Base-by-base conservation (phyloP, 2,113 vertebrate species). In the Dipodomys stephensi region DNA sequence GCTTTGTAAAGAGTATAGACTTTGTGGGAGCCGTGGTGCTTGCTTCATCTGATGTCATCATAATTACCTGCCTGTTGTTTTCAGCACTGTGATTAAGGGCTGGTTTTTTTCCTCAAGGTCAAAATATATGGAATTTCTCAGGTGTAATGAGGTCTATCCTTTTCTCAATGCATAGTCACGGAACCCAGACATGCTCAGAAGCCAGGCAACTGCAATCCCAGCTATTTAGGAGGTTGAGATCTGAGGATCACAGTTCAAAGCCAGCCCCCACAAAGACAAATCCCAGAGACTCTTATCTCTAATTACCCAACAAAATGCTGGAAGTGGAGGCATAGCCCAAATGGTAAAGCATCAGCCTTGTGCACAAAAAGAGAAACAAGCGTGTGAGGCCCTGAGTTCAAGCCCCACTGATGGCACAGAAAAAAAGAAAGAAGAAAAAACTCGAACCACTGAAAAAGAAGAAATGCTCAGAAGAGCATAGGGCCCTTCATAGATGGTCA, bases 61-160 rank as follows among this genome's bases (percentile, higher is more conserved):
- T 71, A 93, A 57, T 74, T 65, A 44, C 28, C 6, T 27, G 69
- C 64, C 53, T 57, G 53, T 82, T 76, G 11, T 79, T 83, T 74
- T 39, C 74, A 88, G 30, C 69, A 67, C 20, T 94, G 76, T 76
- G 65, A n/a, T 74, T 69, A 72, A 90, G 46, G 74, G 60, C n/a
- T 93, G 44, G 81, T 18, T 16, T 73, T 49, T 49, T 84, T 35
- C 30, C 71, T 82, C 23, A 62, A 73, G 49, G 74, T 95, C 23
- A 30, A 60, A 35, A 83, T 83, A 20, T 80, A 39, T 83, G 87
- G 83, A n/a, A 22, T 78, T 72, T 10, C 6, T 85, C 64, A 32
- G 6, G 7, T 18, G 62, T 78, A 60, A 71, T 32, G 83, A 53
- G 30, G 23, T 44, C 78, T 76, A 83, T 87, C 88, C 35, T 23